Base-by-base conservation (phyloP, 2,888 invertebrate species). In the Parnassius smintheus region DNA sequence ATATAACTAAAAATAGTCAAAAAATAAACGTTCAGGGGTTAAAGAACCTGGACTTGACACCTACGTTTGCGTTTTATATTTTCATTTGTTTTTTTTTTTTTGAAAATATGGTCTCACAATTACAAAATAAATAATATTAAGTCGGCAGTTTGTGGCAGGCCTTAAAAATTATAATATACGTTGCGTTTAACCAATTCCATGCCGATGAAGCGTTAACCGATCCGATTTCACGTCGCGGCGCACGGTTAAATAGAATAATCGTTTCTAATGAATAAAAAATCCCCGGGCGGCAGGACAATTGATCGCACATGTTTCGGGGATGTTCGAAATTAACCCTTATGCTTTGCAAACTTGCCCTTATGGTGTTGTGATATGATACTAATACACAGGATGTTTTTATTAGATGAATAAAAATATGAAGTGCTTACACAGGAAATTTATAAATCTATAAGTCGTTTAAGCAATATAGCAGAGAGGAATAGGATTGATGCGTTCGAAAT, bases 191-290 rank as follows among this genome's bases (percentile, higher is more conserved):
- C 80, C 79, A 78, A 80, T 81, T 79, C 77, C 70, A 76, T 77
- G 71, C 73, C 75, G 74, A 80, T 77, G 78, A 72, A 78, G 75
- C 80, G 80, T 75, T 83, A 81, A 85, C 81, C 79, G 84, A 85
- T 84, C 78, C 82, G 85, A 88, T 88, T 88, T 86, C 82, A 86
- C 86, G 86, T 77, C 70, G 65, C 76, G 73, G 75, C 75, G 81
- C 82, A 75, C 80, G 74, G 76, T 72, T 80, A 81, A 80, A 81
- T 79, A 81, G 76, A 83, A 80, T 86, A 83, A 86, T 79, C 74
- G 77, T 68, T 57, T 68, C 70, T 82, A 83, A 88, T 86, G 83
- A 83, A 86, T 88, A 89, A 86, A 90, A 85, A 78, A 76, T 77
- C 68, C 75, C 76, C 82, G 82, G 75, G 54, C 65, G 66, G 68